Evolutionary conservation across 2,113 vertebrate genomes (phyloP), one percentile per base, ranked within the genome.

Genomic region (Pelobates fuscus): DNA sequence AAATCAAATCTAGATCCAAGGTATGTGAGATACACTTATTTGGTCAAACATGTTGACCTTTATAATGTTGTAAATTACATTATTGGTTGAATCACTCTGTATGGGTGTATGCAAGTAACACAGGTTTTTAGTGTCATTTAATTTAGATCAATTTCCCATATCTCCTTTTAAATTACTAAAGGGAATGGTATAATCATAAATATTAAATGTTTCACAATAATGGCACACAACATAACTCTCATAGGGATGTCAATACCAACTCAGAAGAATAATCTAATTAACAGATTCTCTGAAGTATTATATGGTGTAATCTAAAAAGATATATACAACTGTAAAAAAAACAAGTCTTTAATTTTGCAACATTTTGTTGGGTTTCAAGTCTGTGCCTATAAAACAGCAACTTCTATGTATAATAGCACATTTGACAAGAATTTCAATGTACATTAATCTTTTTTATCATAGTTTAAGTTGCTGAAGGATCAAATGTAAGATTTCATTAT

Each of bases 381-480:
- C 52, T 21, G 1, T 21, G 52, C 2, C 20, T 55, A 5, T 55
- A 21, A 55, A 55, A 55, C 20, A 55, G 21, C n/a, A 8, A 23
- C 21, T 55, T 8, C 20, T 6, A 55, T 55, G 52, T 55, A 55
- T 55, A 55, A 2, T 8, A 55, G 3, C 18, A 15, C 12, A 55
- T 55, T 55, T 21, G 52, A 55, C n/a, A 23, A 55, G 52, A 8
- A 55, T 55, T 21, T 55, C 20, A 55, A 55, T 55, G 20, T n/a
- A 55, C 20, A 55, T 55, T 23, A 55, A 52, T 52, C 18, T 52
- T 21, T 55, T 55, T 55, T 55, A 55, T 55, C 7, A n/a, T 23
- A 55, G n/a, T 55, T 55, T 55, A 21, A 55, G n/a, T 55, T 55
- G 52, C 52, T 21, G 52, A 8, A 55, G 52, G 52, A 23, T 55